Percentiles rank a stretch among this genome's conserved stretches.
These are phyloP conservation scores for Creontiades dilutus DNA, from an alignment of 2,888 invertebrate species.

Conservation along the genomic window DNA sequence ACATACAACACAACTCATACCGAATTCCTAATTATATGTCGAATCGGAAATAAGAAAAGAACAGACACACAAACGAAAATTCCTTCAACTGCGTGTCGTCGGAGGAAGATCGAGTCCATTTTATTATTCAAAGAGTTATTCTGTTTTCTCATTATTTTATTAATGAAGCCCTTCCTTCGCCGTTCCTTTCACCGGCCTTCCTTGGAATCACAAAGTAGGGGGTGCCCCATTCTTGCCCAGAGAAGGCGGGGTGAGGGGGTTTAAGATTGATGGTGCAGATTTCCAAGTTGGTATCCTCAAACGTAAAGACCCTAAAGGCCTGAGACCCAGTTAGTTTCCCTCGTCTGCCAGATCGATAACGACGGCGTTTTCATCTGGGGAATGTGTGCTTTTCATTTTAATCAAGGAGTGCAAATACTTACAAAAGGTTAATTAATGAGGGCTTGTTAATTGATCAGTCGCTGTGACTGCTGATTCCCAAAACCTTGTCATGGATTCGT, in stretches of 20 bases:
- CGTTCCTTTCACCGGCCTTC: background rate
- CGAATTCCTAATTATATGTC: constrained; percentile 57
- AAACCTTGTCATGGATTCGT: too few relatives aligned
- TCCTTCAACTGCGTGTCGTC: background rate
- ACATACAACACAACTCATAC: constrained; percentile 49
- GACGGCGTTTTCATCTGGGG: constrained; percentile 15
- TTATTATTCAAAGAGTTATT: constrained; percentile 59
- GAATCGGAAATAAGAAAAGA: background rate
- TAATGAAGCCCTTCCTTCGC: constrained; percentile 18
- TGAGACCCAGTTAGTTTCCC: constrained; percentile 35
- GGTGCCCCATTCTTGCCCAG: background rate
- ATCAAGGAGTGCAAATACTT: too few relatives aligned
- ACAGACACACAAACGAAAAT: background rate
- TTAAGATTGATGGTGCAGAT: constrained; percentile 42
- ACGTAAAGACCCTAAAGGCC: background rate
- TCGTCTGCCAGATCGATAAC: constrained; percentile 12
- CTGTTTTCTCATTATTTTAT: constrained; percentile 63
- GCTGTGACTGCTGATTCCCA: too few relatives aligned
- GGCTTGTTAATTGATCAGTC: too few relatives aligned
- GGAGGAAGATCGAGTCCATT: constrained; percentile 7
- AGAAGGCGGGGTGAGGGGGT: background rate
- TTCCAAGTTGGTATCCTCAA: constrained; percentile 61
- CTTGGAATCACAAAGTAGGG: constrained; percentile 52
- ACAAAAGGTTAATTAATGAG: too few relatives aligned
- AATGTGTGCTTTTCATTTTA: too few relatives aligned